phyloP scores from a whole-genome alignment of 2,797 vertebrate genomes.

The Apogon talboti region DNA sequence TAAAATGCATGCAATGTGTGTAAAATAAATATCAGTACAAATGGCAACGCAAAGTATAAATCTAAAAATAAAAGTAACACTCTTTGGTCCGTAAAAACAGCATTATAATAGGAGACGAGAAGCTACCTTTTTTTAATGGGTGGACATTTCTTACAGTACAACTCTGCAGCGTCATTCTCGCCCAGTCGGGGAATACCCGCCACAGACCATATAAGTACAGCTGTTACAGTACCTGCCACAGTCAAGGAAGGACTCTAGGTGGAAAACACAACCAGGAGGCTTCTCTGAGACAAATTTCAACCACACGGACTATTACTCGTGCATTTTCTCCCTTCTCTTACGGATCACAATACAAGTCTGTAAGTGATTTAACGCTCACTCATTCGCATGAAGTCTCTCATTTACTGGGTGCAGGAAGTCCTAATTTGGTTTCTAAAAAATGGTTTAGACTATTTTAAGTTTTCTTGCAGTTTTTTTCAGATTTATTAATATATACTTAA shows the following conservation, averaged over 20 bases:
- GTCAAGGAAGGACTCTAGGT: neutral
- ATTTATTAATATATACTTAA: no score
- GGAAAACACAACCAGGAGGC: conserved; percentile 15
- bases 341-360: conserved; percentile 40
- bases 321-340: conserved; percentile 13
- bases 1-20: no score
- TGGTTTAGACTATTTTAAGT: no score
- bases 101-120: rapidly evolving
- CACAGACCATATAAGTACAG: rapidly evolving
- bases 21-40: no score
- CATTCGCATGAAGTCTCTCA: neutral
- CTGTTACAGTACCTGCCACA: neutral
- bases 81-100: rapidly evolving
- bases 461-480: neutral
- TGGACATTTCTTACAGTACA: conserved; percentile 42
- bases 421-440: no score
- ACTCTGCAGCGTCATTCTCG: rapidly evolving
- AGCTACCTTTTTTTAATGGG: conserved; percentile 3
- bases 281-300: neutral
- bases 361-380: conserved; percentile 48
- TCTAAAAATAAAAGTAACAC: no score
- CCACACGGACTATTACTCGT: conserved; percentile 23
- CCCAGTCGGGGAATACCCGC: conserved; percentile 57
- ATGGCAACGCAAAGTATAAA: no score
- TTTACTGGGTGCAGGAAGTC: neutral